Percentiles rank a stretch among this genome's conserved stretches.
These are phyloP conservation scores for Chinchilla lanigera DNA, from an alignment of 2,113 vertebrate genomes.

Conservation along the genomic window DNA sequence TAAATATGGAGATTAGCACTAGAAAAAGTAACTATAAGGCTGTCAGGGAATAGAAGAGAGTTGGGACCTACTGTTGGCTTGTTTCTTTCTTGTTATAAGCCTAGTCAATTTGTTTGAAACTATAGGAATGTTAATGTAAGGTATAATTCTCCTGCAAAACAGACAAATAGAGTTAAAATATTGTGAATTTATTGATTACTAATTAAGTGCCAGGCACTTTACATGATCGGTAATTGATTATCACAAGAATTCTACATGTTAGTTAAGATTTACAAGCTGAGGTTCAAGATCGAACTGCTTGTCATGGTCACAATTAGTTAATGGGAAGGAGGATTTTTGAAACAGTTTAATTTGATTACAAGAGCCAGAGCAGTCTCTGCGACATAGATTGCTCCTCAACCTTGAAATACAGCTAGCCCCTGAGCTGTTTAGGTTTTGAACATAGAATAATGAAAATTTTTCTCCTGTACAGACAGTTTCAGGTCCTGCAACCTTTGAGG, in stretches of 20 bases:
- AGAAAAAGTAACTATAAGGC: background rate
- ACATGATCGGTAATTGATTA: constrained; percentile 7
- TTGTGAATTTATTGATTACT: background rate
- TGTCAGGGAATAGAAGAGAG: background rate
- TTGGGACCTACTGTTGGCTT: background rate
- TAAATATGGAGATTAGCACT: background rate
- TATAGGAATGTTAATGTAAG: background rate
- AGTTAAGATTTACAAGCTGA: constrained; percentile 6
- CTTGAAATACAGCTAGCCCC: background rate
- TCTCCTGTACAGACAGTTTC: background rate
- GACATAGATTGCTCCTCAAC: background rate
- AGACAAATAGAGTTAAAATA: constrained; percentile 19
- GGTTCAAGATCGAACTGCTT: background rate
- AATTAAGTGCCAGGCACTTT: background rate
- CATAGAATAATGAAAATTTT: background rate
- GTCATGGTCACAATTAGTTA: background rate
- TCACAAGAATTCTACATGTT: background rate
- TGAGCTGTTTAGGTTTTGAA: constrained; percentile 5
- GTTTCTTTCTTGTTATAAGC: background rate
- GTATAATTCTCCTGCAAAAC: background rate
- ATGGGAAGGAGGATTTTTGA: background rate
- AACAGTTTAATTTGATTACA: background rate
- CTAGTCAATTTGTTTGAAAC: background rate
- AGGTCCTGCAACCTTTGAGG: background rate
- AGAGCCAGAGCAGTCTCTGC: background rate